Evolutionary conservation across 1,140 invertebrate genomes (phyloP), one percentile per base, ranked within the genome.

Genomic region (Bombus waltoni): DNA sequence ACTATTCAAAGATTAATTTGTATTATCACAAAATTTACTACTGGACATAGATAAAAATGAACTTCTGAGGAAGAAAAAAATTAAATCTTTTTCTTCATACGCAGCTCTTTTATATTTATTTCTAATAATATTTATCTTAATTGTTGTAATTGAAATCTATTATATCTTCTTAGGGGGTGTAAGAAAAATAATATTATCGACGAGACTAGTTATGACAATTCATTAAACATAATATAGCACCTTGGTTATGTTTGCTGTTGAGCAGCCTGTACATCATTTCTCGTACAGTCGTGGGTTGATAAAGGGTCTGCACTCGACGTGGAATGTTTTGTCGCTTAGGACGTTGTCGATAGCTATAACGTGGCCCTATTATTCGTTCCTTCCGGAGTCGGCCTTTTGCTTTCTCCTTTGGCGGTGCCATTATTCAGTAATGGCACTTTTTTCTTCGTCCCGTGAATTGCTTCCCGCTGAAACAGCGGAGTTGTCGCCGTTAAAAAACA

Each of bases 241-340:
- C 74, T 86, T 84, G 81, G 81, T 89, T 89, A 82, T 88, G 81
- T 62, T 86, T 79, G 57, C 44, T 71, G 85, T 83, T 85, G 32
- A 92, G 65, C 25, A 92, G 81, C 65, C 85, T 71, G 35, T 89
- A 93, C 62, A 93, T 83, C 53, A 91, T 53, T 78, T 90, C 80
- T 15, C 85, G 78, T 59, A 90, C 72, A 40, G 84, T 13, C 47
- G 47, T 22, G 2, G 85, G 53, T 15, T 73, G 66, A 13, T 28
- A 22, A 15, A 72, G 15, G 28, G 47, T 22, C 47, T 62, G 81
- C 42, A 40, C n/a, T 68, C 81, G 90, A 65, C 57, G 65, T 18
- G 65, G 35, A 84, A 71, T 47, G 3, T 57, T 42, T 0, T 68
- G 44, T 47, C 66, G 85, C 74, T 90, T 89, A 38, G 62, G 74